Base-by-base conservation (phyloP, 2,113 vertebrate genomes). In the Albula glossodonta region DNA sequence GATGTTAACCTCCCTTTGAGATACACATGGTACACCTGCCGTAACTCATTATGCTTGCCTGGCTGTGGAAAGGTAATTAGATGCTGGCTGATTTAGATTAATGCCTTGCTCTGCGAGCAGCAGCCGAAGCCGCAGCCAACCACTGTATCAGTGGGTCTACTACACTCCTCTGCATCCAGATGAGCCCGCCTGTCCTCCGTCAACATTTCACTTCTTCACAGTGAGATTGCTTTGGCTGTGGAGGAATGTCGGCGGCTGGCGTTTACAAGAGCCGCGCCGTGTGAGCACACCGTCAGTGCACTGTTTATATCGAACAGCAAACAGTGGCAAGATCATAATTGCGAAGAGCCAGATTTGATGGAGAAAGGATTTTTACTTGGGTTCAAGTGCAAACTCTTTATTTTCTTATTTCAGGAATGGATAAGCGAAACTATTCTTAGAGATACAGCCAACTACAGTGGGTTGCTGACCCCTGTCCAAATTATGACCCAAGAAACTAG, bases 21-120 rank as follows among this genome's bases (percentile, higher is more conserved):
- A 41, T 12, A 22, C 31, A 50, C 31, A 50, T 5, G 31, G 15
- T 22, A 74, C 13, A 78, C 13, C 83, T 84, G 66, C 51, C 31
- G 25, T 9, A 15, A 13, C 56, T 60, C 5, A 56, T 48, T 17
- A 60, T 6, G 25, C 12, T 31, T 17, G 25, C 12, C 13, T 48
- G 52, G 51, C n/a, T 51, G 74, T 48, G 56, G 57, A 57, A 82
- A 82, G 53, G 82, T 63, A 83, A 63, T 83, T 63, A 83, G 41
- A 63, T 83, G 51, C 49, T 5, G 52, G 74, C 83, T 41, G 31
- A 51, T 84, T 78, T 78, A 78, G 66, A 78, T 78, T 74, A 74
- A 74, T 74, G 70, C 70, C 31, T 8, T 74, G 70, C 70, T 74
- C 5, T 74, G 70, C 70, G 22, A 74, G 8, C n/a, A 31, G 22